Base-by-base conservation (phyloP, 1,140 invertebrate genomes). In the Rhagoletis pomonella region DNA sequence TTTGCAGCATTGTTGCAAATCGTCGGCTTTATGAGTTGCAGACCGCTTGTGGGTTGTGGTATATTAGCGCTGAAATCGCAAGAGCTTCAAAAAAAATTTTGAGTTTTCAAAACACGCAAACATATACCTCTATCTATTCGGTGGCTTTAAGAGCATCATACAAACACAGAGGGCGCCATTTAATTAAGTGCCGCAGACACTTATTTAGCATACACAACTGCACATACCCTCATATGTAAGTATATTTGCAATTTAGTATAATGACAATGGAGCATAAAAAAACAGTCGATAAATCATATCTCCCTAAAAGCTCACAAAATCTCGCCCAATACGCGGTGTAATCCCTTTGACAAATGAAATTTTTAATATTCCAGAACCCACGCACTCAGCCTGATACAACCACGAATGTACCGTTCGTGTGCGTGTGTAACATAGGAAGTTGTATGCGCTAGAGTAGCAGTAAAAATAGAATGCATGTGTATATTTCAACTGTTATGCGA, bases 331-430 rank as follows among this genome's bases (percentile, higher is more conserved):
- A 81, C 73, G 73, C 17, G 50, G 9, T 3, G 73, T 81, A 81
- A 81, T 81, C 73, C 73, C n/a, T 55, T 50, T 81, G 47, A 81
- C 73, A 81, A 81, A 81, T 81, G 44, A 29, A 81, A 81, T 81
- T 81, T 81, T 81, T 58, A 81, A 81, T 55, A 81, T 47, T 81
- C 73, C 5, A 5, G 10, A 55, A 55, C 50, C 50, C 50, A 55
- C 29, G 29, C 29, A 29, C 29, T 29, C 29, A 29, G 29, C 29
- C 29, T 29, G 29, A 29, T 29, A 29, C 29, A 29, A 10, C 50
- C 2, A 55, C 10, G 50, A 7, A 55, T 62, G 60, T 62, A 17
- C 29, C 29, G 29, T 29, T 29, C 29, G 29, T 62, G n/a, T 62
- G 12, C 17, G 9, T 62, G 3, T 17, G 60, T 62, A 4, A 12